Evolutionary conservation across 2,888 invertebrate species (phyloP).

Genomic region (Malachius bipustulatus): DNA sequence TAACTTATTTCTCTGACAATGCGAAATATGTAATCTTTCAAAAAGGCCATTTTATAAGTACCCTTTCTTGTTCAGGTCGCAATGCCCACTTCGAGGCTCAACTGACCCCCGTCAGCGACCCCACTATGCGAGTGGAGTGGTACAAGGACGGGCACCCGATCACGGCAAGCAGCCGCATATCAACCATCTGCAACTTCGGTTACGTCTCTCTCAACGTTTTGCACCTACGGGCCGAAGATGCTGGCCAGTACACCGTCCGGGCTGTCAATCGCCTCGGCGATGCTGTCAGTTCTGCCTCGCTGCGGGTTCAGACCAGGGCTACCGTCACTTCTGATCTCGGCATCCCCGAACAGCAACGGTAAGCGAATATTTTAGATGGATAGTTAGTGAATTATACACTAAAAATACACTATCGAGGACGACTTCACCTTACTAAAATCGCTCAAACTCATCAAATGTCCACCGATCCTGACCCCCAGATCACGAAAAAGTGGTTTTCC

Average conservation of each 20-base stretch:
- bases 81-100: slow-evolving; percentile 91
- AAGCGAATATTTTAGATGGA: too few species aligned
- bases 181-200: slow-evolving; percentile 97
- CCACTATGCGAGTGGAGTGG: slow-evolving; percentile 91
- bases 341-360: slow-evolving; percentile 70
- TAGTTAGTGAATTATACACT: too few species aligned
- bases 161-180: slow-evolving; percentile 93
- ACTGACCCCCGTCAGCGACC: slow-evolving; percentile 82
- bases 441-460: too few species aligned
- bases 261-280: slow-evolving; percentile 86
- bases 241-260: slow-evolving; percentile 85
- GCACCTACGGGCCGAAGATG: slow-evolving; percentile 98
- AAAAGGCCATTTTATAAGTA: too few species aligned
- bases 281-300: slow-evolving; percentile 71
- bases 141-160: slow-evolving; percentile 90
- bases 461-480: too few species aligned
- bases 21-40: too few species aligned
- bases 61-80: too few species aligned
- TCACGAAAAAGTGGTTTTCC: too few species aligned
- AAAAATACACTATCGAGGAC: too few species aligned
- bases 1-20: too few species aligned
- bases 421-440: too few species aligned
- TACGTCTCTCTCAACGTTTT: slow-evolving; percentile 97
- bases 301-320: slow-evolving; percentile 64
- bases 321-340: slow-evolving; percentile 80